phyloP scores from a whole-genome alignment of 2,113 vertebrate genomes.

The Loxodonta africana region DNA sequence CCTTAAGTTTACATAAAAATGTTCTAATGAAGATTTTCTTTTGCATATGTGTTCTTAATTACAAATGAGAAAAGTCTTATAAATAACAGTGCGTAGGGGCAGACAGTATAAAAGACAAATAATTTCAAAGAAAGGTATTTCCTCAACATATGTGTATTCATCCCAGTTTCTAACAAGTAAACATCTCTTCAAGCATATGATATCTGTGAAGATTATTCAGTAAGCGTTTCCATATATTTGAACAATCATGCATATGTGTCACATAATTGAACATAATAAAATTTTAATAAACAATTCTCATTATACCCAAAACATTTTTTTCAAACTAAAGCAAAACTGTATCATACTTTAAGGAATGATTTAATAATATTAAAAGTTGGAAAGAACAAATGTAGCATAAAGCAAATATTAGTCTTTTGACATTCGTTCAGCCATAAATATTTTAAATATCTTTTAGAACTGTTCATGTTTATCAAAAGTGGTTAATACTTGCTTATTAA shows the following conservation, averaged over 20 bases:
- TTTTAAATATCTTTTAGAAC: background rate
- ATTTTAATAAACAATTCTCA: conserved; percentile 42
- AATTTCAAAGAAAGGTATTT: conserved; percentile 76
- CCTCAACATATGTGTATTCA: conserved; percentile 56
- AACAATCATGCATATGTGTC: conserved; percentile 16
- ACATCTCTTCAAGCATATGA: background rate
- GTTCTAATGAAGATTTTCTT: conserved; percentile 56
- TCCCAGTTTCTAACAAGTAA: conserved; percentile 36
- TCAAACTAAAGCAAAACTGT: conserved; percentile 54
- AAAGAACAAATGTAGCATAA: conserved; percentile 43
- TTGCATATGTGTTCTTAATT: conserved; percentile 31
- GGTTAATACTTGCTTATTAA: conserved; percentile 27
- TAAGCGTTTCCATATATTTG: conserved; percentile 60
- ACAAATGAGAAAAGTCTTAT: conserved; percentile 32
- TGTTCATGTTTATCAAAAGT: background rate
- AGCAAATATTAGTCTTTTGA: conserved; percentile 28
- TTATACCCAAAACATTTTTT: background rate
- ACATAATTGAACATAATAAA: conserved; percentile 47
- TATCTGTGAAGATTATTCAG: conserved; percentile 51
- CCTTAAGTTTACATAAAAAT: conserved; percentile 34
- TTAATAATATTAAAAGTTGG: conserved; percentile 50
- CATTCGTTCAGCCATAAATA: conserved; percentile 32
- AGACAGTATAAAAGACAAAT: conserved; percentile 70
- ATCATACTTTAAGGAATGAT: conserved; percentile 46
- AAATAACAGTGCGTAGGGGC: background rate